Base-by-base conservation (phyloP, 2,888 invertebrate genomes). In the Eristalis arbustorum region DNA sequence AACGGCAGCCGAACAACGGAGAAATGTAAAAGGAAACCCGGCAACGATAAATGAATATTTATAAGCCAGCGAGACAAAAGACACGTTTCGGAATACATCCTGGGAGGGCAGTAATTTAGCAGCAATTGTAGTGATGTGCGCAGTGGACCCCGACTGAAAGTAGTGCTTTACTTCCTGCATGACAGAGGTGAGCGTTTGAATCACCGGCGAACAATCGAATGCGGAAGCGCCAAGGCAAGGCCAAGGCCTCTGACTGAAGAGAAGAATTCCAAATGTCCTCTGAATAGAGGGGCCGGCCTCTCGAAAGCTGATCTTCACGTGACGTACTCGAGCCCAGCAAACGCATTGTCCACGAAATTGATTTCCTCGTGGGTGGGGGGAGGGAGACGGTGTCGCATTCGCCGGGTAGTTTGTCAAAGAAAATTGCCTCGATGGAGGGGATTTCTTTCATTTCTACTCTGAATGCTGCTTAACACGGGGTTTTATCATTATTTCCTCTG, bases 31-130 rank as follows among this genome's bases (percentile, higher is more conserved):
- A 11, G 59, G 49, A 49, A 13, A 25, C 59, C 25, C 49, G 6
- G 5, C 59, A 25, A 40, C 59, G 64, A 59, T 64, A 64, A 71
- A 78, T 78, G 63, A 78, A 78, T 78, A 78, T 78, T 78, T 64
- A 71, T 71, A 71, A 71, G 71, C 22, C 8, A 23, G 4, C 64
- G 77, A 64, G 71, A 78, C 77, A 64, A 64, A 78, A 23, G 63
- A 22, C 71, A 78, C 56, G 74, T 61, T 73, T 37, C 61, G 40
- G n/a, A 25, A 22, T 42, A 25, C 49, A 49, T 25, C 73, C 73
- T 56, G 25, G 49, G 62, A 40, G 78, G 71, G 64, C 64, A 71
- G 64, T 78, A 69, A 63, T 56, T 69, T 69, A 23, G 14, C 62
- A 37, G 49, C 63, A 34, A 42, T 25, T 56, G 62, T 63, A 22